Evolutionary conservation across 2,797 vertebrate genomes (phyloP).

Genomic region (Gymnodraco acuticeps): DNA sequence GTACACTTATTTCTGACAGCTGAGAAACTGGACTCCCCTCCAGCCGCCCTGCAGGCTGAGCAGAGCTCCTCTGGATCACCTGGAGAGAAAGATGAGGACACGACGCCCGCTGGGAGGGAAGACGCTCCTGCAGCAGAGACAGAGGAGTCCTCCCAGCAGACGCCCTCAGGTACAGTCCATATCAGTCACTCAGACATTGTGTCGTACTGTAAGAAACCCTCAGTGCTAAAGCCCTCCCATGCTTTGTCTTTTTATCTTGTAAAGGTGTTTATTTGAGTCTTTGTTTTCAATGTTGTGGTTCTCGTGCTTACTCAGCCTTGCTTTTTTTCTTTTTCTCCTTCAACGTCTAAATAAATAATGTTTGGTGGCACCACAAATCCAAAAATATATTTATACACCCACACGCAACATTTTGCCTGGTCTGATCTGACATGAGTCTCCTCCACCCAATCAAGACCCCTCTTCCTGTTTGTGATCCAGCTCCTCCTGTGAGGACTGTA

Average conservation of each 20-base stretch:
- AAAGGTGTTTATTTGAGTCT: background rate
- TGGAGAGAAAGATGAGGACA: background rate
- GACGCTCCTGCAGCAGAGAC: conserved; percentile 4
- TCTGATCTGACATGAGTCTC: conserved; percentile 10
- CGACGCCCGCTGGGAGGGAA: background rate
- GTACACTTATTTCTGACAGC: background rate
- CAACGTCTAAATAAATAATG: conserved; percentile 17
- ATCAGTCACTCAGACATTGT: conserved; percentile 72
- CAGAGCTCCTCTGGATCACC: conserved; percentile 32
- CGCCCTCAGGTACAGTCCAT: conserved; percentile 68
- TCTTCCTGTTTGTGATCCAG: conserved; percentile 27
- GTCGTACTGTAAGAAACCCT: conserved; percentile 62
- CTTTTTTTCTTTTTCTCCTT: background rate
- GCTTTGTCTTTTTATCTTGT: background rate
- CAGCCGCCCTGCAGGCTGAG: conserved; percentile 7
- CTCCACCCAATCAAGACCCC: conserved; percentile 24
- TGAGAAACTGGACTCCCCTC: conserved; percentile 17
- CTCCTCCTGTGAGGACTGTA: conserved; percentile 42
- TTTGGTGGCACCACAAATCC: conserved; percentile 20
- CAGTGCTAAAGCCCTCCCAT: background rate
- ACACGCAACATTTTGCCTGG: background rate
- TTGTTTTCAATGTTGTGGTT: background rate
- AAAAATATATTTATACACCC: conserved; percentile 17
- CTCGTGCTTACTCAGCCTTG: background rate
- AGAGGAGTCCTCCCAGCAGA: background rate